Conservation (phyloP, 2,797 vertebrate genomes). For the Sebastes aleutianus region DNA sequence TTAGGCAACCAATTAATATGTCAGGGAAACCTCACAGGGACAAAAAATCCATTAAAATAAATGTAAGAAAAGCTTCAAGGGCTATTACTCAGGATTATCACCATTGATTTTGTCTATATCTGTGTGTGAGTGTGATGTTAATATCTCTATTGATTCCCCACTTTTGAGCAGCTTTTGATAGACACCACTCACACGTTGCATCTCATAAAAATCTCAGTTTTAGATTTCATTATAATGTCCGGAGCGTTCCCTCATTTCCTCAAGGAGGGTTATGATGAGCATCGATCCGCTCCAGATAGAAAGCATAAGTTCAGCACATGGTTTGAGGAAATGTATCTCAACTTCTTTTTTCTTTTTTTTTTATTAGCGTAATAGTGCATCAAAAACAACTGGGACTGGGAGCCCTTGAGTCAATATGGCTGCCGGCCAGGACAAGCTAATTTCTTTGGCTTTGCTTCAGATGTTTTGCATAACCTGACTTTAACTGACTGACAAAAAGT, state of each 20-base stretch:
- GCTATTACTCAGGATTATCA: constrained; percentile 67
- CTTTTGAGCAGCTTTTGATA: constrained; percentile 65
- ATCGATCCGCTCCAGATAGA: constrained; percentile 51
- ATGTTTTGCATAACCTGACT: constrained; percentile 66
- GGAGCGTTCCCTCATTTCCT: constrained; percentile 49
- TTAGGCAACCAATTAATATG: constrained; percentile 71
- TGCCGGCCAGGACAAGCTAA: constrained; percentile 67
- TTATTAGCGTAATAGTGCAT: constrained; percentile 56
- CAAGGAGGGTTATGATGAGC: constrained; percentile 42
- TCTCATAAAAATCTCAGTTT: constrained; percentile 45
- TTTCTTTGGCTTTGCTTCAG: constrained; percentile 68
- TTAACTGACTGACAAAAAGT: constrained; percentile 42
- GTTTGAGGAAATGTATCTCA: constrained; percentile 51
- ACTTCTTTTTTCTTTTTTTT: not conserved
- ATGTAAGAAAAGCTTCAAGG: constrained; percentile 49
- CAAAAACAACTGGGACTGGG: constrained; percentile 63
- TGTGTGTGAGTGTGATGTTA: constrained; percentile 46
- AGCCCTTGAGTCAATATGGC: constrained; percentile 67
- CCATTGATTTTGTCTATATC: constrained; percentile 65
- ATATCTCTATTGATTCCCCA: constrained; percentile 64
- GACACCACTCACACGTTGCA: constrained; percentile 44
- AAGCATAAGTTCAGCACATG: constrained; percentile 22
- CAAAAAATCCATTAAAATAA: constrained; percentile 46
- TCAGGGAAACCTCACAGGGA: constrained; percentile 55
- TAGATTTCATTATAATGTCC: constrained; percentile 51